Evolutionary conservation across 2,113 vertebrate species (phyloP).

Genomic region (Pelmatolapia mariae): DNA sequence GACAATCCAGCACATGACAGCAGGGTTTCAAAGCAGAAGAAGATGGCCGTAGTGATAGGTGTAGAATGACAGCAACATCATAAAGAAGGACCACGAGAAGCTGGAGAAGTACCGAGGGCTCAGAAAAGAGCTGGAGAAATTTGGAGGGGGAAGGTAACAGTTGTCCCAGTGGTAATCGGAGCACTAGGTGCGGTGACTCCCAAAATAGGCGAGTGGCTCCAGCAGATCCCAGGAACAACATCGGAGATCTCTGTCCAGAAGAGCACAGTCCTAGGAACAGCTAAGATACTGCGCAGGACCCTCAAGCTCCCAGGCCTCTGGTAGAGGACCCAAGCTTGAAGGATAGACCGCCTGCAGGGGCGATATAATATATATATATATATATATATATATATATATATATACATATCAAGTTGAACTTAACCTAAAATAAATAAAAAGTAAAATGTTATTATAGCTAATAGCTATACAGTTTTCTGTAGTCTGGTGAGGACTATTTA

Average conservation of each 20-base stretch:
- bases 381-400: rapidly evolving
- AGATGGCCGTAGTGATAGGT: neutral
- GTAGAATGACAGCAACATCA: neutral
- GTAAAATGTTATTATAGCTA: neutral
- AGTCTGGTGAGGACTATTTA: neutral
- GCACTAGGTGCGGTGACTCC: neutral
- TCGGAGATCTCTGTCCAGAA: neutral
- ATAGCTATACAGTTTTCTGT: neutral
- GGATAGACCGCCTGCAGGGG: neutral
- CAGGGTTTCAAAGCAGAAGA: neutral
- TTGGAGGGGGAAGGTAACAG: neutral
- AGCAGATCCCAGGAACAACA: neutral
- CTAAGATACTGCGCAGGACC: neutral
- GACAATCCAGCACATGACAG: neutral
- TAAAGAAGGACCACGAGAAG: neutral
- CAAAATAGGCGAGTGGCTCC: neutral
- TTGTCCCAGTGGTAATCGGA: neutral
- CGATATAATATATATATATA: neutral
- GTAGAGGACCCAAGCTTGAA: no score
- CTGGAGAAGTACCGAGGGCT: neutral
- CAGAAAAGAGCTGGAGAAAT: neutral
- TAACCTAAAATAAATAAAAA: neutral
- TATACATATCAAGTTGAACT: neutral
- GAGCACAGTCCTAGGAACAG: neutral
- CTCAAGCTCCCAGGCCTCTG: no score